Conservation (phyloP, 2,888 invertebrate genomes). For the Asteroscopus sphinx region DNA sequence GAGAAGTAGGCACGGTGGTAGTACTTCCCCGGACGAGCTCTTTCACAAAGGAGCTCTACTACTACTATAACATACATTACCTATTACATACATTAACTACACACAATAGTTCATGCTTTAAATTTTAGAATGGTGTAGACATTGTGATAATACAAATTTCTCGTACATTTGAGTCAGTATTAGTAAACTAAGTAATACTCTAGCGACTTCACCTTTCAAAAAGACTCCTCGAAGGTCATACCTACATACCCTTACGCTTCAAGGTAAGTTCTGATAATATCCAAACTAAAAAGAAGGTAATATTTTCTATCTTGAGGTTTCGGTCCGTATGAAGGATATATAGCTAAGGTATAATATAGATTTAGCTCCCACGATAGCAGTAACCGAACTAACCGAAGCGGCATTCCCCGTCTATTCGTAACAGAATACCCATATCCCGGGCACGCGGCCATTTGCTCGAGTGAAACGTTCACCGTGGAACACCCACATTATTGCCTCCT, state of each 20-base stretch:
- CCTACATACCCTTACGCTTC: background rate
- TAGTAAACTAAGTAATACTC: background rate
- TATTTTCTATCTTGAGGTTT: conserved; percentile 10
- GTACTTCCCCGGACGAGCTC: no score
- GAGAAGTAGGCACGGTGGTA: no score
- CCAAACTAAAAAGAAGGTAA: conserved; percentile 7
- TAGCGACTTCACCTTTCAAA: background rate
- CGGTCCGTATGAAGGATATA: conserved; percentile 1
- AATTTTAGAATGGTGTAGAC: background rate
- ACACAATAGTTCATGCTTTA: background rate
- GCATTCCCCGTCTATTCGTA: conserved; percentile 40
- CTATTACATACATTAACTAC: background rate
- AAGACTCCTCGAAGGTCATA: background rate
- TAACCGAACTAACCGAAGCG: conserved; percentile 35
- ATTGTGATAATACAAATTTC: background rate
- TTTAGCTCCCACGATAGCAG: conserved; percentile 28
- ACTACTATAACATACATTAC: no score
- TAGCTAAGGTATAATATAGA: conserved; percentile 1
- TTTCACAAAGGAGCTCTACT: no score
- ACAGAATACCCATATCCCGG: conserved; percentile 63
- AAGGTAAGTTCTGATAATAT: background rate
- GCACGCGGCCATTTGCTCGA: conserved; percentile 72
- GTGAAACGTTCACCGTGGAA: conserved; percentile 76
- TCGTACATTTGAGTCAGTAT: background rate
- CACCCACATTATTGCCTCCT: conserved; percentile 77